Percentiles rank a stretch among this genome's conserved stretches.
phyloP scores from a whole-genome alignment of 2,797 vertebrate species.

The Poeciliopsis presidionis region DNA sequence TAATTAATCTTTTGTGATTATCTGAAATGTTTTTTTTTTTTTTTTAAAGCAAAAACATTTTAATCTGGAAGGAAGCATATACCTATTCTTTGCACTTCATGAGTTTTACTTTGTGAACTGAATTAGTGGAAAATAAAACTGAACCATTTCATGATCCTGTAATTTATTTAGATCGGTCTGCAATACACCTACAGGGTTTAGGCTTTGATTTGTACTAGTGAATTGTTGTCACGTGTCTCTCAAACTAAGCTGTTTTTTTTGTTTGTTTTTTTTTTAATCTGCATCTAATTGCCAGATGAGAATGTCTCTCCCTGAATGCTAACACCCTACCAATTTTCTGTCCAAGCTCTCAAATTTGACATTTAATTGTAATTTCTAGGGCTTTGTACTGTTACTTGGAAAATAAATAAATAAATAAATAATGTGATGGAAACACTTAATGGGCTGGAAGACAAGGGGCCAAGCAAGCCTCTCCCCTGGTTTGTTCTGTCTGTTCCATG shows the following conservation, averaged over 20 bases:
- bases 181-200: not conserved
- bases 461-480: not conserved
- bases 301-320: not conserved
- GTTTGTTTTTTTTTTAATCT: not conserved
- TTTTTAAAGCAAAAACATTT: not conserved
- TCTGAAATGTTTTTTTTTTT: not conserved
- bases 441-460: conserved; percentile 1
- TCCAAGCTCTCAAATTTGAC: conserved; percentile 3
- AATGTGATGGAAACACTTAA: not conserved
- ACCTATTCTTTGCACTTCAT: not conserved
- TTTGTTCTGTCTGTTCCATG: not conserved
- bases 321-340: not conserved
- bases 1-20: not conserved
- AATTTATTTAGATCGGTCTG: not conserved
- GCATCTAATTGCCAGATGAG: not conserved
- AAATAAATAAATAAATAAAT: not conserved
- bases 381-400: not conserved
- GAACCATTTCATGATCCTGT: not conserved
- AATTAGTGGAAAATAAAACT: not conserved
- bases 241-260: not conserved
- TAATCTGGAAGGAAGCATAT: not conserved
- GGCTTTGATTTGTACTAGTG: not conserved
- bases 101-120: not conserved
- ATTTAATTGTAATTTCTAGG: not conserved
- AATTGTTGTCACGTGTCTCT: not conserved